These are phyloP conservation scores for Serripes groenlandicus DNA, from an alignment of 2,888 invertebrate species.

Conservation along the genomic window DNA sequence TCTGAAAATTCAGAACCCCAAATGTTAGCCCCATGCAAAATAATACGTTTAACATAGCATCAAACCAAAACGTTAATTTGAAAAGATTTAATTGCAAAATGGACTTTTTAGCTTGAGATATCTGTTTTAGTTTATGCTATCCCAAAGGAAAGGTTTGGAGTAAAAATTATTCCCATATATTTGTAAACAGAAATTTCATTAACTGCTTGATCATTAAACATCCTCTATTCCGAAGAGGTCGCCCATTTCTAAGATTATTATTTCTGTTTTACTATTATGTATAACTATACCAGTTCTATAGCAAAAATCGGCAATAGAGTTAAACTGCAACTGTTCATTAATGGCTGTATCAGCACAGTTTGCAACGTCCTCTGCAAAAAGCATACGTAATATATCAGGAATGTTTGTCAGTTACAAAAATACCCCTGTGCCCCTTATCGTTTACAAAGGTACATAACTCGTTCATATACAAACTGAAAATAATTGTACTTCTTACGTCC, in stretches of 20 bases:
- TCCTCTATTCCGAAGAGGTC: background rate
- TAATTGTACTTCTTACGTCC: constrained; percentile 7
- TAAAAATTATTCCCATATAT: background rate
- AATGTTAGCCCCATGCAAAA: background rate
- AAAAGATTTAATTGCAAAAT: too few relatives aligned
- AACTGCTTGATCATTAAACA: background rate
- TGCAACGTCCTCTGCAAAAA: constrained; percentile 6
- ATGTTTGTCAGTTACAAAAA: constrained; percentile 17
- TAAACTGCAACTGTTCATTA: constrained; percentile 6
- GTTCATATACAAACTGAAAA: constrained; percentile 15
- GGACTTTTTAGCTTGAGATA: background rate
- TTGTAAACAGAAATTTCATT: background rate
- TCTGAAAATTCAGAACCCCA: background rate
- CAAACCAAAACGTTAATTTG: background rate
- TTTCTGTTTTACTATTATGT: constrained; percentile 1
- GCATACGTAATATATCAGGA: background rate
- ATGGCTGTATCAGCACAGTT: constrained; percentile 9
- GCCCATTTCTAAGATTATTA: background rate
- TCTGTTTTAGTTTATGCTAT: background rate
- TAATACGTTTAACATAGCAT: background rate
- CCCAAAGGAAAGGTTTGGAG: background rate
- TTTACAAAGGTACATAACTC: constrained; percentile 11
- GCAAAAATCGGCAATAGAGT: constrained; percentile 7
- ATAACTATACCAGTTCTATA: constrained; percentile 4
- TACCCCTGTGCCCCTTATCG: background rate